Evolutionary conservation across 2,888 invertebrate genomes (phyloP).

Genomic region (Rhingia rostrata): DNA sequence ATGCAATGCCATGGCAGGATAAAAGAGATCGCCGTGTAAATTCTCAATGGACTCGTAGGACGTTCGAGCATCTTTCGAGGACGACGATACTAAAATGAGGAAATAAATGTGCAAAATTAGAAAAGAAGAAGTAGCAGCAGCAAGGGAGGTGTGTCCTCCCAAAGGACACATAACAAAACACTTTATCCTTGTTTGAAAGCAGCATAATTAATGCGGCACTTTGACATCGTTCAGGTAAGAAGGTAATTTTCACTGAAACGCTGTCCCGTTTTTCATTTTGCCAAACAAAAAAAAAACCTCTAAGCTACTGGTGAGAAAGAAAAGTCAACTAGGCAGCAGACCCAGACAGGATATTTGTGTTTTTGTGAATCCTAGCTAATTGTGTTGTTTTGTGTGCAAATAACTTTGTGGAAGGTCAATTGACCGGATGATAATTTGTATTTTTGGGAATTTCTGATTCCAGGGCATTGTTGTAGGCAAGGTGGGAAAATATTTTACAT

Average conservation of each 20-base stretch:
- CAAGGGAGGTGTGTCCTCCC: conserved; percentile 60
- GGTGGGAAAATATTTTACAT: conserved; percentile 23
- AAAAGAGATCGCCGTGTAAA: conserved; percentile 38
- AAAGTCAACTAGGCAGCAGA: background rate
- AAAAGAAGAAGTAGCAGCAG: conserved; percentile 44
- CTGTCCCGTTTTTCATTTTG: conserved; percentile 59
- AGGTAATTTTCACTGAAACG: conserved; percentile 66
- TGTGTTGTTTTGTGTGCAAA: conserved; percentile 60
- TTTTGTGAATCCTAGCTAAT: conserved; percentile 54
- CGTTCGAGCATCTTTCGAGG: background rate
- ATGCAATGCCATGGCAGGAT: conserved; percentile 2
- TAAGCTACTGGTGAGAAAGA: conserved; percentile 6
- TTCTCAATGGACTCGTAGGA: conserved; percentile 59
- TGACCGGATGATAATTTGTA: conserved; percentile 58
- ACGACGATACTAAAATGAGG: conserved; percentile 55
- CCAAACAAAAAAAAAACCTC: background rate
- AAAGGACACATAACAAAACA: conserved; percentile 72
- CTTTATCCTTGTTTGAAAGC: conserved; percentile 71
- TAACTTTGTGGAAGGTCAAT: conserved; percentile 58
- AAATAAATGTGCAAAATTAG: conserved; percentile 67
- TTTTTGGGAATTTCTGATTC: conserved; percentile 28
- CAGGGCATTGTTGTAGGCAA: background rate
- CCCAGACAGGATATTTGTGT: conserved; percentile 39
- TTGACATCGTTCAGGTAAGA: conserved; percentile 69
- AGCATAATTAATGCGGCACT: conserved; percentile 74